phyloP scores from a whole-genome alignment of 2,113 vertebrate species.

The Pollachius pollachius region DNA sequence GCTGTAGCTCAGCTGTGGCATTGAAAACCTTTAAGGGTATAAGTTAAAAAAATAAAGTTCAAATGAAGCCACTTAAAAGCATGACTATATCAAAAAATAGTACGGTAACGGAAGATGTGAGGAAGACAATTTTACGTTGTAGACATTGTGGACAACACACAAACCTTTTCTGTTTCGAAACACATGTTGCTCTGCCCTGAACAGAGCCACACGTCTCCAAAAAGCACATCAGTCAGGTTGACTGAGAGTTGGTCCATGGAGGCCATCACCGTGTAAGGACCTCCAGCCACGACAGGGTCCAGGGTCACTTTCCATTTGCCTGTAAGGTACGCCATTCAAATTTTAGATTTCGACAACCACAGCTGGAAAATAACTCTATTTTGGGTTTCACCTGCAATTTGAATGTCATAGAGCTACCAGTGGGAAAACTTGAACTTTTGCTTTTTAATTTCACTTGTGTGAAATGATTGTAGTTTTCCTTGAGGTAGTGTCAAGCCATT shows the following conservation, averaged over 20 bases:
- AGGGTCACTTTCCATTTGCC: conserved; percentile 78
- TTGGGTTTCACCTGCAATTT: too few relatives aligned
- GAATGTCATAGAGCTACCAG: too few relatives aligned
- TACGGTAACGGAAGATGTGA: background rate
- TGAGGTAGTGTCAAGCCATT: background rate
- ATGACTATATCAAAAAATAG: background rate
- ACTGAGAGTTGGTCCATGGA: conserved; percentile 35
- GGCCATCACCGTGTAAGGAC: conserved; percentile 79
- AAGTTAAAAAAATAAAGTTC: background rate
- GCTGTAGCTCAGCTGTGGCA: conserved; percentile 72
- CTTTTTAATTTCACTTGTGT: too few relatives aligned
- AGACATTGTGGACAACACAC: too few relatives aligned
- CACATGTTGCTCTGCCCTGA: conserved; percentile 94
- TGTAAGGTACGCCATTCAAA: conserved; percentile 15
- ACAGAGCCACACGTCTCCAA: conserved; percentile 92
- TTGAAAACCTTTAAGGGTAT: conserved; percentile 76
- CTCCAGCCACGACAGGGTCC: conserved; percentile 75
- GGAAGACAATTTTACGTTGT: too few relatives aligned
- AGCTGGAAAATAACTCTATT: background rate
- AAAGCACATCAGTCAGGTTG: conserved; percentile 77
- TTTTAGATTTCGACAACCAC: background rate
- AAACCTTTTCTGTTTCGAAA: conserved; percentile 60
- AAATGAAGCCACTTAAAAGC: background rate
- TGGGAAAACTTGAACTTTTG: too few relatives aligned
- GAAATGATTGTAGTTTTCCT: too few relatives aligned